phyloP scores from a whole-genome alignment of 2,888 invertebrate species.

The Parnassius smintheus region DNA sequence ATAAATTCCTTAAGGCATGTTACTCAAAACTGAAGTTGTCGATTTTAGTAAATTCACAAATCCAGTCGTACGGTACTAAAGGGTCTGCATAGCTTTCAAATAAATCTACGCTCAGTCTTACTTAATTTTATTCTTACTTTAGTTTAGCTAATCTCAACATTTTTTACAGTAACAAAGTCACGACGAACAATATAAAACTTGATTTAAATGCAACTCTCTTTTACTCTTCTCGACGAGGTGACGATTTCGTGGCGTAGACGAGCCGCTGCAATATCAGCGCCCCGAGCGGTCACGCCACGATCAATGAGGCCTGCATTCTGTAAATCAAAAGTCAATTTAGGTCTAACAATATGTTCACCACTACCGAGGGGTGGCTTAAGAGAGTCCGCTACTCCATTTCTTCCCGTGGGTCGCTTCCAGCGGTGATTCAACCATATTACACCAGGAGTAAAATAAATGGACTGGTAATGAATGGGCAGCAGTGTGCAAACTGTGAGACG shows the following conservation, averaged over 20 bases:
- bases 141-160: constrained; percentile 11
- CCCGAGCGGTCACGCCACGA: constrained; percentile 83
- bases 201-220: constrained; percentile 92
- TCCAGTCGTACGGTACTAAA: too few species aligned
- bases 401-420: too few species aligned
- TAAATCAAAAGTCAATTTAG: constrained; percentile 40
- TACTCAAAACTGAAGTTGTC: too few species aligned
- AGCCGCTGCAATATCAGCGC: constrained; percentile 80
- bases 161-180: constrained; percentile 4
- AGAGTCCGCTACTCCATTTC: too few species aligned
- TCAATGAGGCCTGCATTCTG: constrained; percentile 85
- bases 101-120: constrained; percentile 26
- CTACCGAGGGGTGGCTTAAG: too few species aligned
- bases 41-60: too few species aligned
- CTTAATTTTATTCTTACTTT: constrained; percentile 16
- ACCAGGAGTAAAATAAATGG: too few species aligned
- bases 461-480: too few species aligned
- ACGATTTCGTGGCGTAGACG: constrained; percentile 88
- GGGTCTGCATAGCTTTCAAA: constrained; percentile 3
- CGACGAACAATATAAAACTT: background rate
- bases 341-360: too few species aligned
- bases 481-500: too few species aligned
- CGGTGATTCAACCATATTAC: too few species aligned
- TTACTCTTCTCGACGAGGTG: constrained; percentile 89
- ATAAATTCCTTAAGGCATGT: too few species aligned